These are phyloP conservation scores for Nebria ingens DNA, from an alignment of 1,140 invertebrate genomes.

Conservation along the genomic window DNA sequence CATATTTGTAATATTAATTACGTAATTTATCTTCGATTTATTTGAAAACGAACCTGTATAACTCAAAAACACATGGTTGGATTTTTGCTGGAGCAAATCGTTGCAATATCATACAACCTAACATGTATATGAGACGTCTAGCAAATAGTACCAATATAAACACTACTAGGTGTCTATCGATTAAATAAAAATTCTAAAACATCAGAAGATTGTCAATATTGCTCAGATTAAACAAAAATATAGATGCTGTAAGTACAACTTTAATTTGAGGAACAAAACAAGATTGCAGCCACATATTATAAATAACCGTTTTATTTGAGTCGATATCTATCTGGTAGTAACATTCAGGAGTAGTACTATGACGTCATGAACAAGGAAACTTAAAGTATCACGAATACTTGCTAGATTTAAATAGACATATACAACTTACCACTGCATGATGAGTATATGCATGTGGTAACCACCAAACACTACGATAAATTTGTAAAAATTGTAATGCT, in stretches of 20 bases:
- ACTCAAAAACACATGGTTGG: constrained; percentile 11
- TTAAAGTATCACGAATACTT: too few species aligned
- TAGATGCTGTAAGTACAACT: too few species aligned
- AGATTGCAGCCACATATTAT: too few species aligned
- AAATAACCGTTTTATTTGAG: too few species aligned
- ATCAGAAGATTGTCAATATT: too few species aligned
- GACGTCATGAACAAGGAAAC: too few species aligned
- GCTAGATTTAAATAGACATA: neutral
- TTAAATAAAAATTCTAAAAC: constrained; percentile 90
- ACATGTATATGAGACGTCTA: constrained; percentile 59
- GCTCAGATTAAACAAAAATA: constrained; percentile 12
- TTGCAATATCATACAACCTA: constrained; percentile 26
- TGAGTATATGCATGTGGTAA: constrained; percentile 80
- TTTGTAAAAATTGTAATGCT: constrained; percentile 81
- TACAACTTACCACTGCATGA: constrained; percentile 68
- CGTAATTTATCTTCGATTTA: neutral
- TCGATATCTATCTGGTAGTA: too few species aligned
- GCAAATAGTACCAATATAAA: constrained; percentile 73
- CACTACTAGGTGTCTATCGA: constrained; percentile 74
- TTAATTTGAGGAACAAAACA: too few species aligned
- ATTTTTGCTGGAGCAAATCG: constrained; percentile 20
- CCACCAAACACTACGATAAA: constrained; percentile 97
- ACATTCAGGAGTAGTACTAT: too few species aligned
- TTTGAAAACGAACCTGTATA: neutral
- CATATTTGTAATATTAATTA: constrained; percentile 11